phyloP scores from a whole-genome alignment of 2,797 vertebrate genomes.

The Clangula hyemalis region DNA sequence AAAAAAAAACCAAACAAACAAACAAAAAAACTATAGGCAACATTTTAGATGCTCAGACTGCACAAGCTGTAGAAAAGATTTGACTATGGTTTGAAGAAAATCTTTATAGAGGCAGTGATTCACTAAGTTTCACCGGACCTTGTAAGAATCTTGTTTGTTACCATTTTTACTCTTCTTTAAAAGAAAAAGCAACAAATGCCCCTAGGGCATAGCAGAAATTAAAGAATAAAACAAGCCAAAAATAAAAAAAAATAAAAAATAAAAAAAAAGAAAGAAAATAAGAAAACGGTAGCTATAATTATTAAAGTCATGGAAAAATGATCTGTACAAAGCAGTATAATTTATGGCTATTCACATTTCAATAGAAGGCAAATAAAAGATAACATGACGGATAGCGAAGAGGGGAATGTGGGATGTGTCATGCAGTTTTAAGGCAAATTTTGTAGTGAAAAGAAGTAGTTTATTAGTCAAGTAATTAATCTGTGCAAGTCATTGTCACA shows the following conservation, averaged over 20 bases:
- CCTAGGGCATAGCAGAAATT: background rate
- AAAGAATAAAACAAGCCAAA: background rate
- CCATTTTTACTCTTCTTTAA: background rate
- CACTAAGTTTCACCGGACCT: background rate
- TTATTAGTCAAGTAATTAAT: conserved; percentile 62
- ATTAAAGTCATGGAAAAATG: background rate
- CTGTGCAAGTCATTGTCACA: conserved; percentile 43
- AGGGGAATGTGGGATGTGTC: conserved; percentile 15
- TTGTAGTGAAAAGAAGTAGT: background rate
- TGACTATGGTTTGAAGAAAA: background rate
- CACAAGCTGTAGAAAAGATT: background rate
- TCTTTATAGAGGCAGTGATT: background rate
- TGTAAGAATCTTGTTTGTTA: background rate
- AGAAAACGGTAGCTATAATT: background rate
- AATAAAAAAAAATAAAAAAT: background rate
- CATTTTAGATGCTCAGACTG: background rate
- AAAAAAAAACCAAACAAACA: too few relatives aligned
- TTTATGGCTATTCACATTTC: background rate
- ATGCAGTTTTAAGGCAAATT: conserved; percentile 16
- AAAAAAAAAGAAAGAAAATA: too few relatives aligned
- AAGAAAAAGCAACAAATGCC: background rate
- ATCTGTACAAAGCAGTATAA: background rate
- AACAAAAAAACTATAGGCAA: background rate
- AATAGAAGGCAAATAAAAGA: background rate
- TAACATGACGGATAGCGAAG: background rate